phyloP scores from a whole-genome alignment of 2,113 vertebrate species.

The Psammodynastes pulverulentus region DNA sequence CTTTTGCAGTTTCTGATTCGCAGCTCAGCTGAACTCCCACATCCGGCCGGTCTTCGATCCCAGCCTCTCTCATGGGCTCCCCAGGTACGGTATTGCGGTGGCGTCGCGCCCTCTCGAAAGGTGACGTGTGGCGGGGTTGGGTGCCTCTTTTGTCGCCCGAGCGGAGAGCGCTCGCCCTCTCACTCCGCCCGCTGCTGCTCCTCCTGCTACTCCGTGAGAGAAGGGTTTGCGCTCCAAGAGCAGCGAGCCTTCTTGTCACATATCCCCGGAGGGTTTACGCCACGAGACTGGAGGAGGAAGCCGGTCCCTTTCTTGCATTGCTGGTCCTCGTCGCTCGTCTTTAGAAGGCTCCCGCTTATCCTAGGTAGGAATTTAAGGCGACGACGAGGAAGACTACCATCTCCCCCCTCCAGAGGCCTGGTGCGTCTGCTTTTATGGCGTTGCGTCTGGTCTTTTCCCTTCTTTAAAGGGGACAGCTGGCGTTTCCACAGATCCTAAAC shows the following conservation, averaged over 20 bases:
- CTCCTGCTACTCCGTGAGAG: neutral
- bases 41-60: neutral
- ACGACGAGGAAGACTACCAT: neutral
- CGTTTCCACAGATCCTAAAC: neutral
- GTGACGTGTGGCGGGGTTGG: neutral
- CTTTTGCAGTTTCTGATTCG: conserved; percentile 15
- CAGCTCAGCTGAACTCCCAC: conserved; percentile 17
- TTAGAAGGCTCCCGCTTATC: neutral
- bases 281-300: neutral
- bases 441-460: no score
- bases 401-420: neutral
- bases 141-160: neutral
- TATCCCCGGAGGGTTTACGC: neutral
- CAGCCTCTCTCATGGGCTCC: conserved; percentile 23
- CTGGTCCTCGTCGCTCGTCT: neutral
- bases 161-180: neutral
- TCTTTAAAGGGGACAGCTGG: neutral
- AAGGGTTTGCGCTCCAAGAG: neutral
- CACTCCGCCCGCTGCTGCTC: neutral
- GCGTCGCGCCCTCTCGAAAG: neutral
- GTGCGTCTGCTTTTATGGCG: neutral
- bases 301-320: neutral
- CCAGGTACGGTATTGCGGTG: conserved; percentile 4
- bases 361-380: neutral
- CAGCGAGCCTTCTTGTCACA: neutral